These are phyloP conservation scores for Cosmia trapezina DNA, from an alignment of 2,888 invertebrate species.

Conservation along the genomic window DNA sequence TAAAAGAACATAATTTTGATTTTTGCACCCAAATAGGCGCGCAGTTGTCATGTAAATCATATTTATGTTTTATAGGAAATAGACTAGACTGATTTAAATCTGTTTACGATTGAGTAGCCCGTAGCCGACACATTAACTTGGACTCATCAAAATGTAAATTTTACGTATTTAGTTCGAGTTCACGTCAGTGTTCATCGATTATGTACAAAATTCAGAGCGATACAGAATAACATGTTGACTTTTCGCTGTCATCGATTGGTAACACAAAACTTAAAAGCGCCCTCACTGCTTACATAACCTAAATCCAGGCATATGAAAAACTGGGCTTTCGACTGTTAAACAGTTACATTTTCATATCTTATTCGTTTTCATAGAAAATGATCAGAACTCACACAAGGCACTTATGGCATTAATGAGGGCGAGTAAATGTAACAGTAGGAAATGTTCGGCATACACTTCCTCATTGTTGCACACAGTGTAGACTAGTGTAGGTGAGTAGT, in stretches of 20 bases:
- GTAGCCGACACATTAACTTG: slow-evolving; percentile 19
- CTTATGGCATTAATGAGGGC: slow-evolving; percentile 72
- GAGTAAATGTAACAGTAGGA: slow-evolving; percentile 86
- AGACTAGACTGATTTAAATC: slow-evolving; percentile 38
- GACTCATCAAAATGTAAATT: slow-evolving; percentile 77
- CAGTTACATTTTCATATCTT: slow-evolving; percentile 5
- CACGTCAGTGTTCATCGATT: slow-evolving; percentile 75
- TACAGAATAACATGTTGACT: slow-evolving; percentile 65
- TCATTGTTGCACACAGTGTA: slow-evolving; percentile 81
- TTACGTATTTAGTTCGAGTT: slow-evolving; percentile 82
- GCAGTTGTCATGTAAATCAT: slow-evolving; percentile 31
- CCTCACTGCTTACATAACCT: slow-evolving; percentile 48
- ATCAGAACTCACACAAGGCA: slow-evolving; percentile 51
- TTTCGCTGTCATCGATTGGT: slow-evolving; percentile 31
- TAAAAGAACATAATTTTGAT: background rate
- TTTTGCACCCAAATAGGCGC: slow-evolving; percentile 29
- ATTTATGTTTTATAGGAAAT: slow-evolving; percentile 47
- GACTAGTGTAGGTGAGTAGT: slow-evolving; percentile 79
- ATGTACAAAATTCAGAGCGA: slow-evolving; percentile 76
- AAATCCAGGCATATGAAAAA: slow-evolving; percentile 35
- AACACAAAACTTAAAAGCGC: slow-evolving; percentile 28
- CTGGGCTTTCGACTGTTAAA: slow-evolving; percentile 16
- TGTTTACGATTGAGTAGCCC: slow-evolving; percentile 41
- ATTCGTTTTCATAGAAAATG: slow-evolving; percentile 27
- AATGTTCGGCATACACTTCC: slow-evolving; percentile 81